Evolutionary conservation across 2,888 invertebrate species (phyloP).

Genomic region (Orthonevra nobilis): DNA sequence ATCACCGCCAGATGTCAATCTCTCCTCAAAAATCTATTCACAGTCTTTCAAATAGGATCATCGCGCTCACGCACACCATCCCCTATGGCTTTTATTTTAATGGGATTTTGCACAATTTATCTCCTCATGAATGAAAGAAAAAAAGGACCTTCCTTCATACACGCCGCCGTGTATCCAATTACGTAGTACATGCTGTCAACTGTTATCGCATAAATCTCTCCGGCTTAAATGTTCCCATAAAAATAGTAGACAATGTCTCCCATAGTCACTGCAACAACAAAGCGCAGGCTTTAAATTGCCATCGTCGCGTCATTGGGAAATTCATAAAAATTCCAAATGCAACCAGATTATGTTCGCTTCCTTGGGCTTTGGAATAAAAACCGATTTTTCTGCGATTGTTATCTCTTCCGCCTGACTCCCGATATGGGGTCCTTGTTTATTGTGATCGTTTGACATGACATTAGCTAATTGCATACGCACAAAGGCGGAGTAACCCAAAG

Average conservation of each 20-base stretch:
- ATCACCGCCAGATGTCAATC: conserved; percentile 55
- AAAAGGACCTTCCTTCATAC: conserved; percentile 21
- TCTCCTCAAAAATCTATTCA: conserved; percentile 36
- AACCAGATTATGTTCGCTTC: conserved; percentile 74
- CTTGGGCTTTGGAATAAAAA: conserved; percentile 61
- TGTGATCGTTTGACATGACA: conserved; percentile 60
- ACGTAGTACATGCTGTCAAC: conserved; percentile 54
- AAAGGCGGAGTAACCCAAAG: conserved; percentile 18
- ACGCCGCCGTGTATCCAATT: conserved; percentile 55
- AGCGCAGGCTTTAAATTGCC: conserved; percentile 8
- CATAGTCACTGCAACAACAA: conserved; percentile 26
- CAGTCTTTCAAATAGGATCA: conserved; percentile 32
- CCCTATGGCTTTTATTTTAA: conserved; percentile 8
- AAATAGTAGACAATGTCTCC: conserved; percentile 20
- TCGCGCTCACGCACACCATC: conserved; percentile 33
- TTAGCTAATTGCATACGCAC: conserved; percentile 67
- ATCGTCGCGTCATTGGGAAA: background rate
- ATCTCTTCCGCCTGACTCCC: conserved; percentile 18
- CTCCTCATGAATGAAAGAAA: conserved; percentile 4
- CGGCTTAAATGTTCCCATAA: conserved; percentile 22
- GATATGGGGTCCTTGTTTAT: conserved; percentile 51
- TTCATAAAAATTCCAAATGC: conserved; percentile 71
- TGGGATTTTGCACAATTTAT: background rate
- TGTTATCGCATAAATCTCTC: conserved; percentile 56
- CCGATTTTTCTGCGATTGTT: conserved; percentile 68